Percentiles rank a stretch among this genome's conserved stretches.
phyloP scores from a whole-genome alignment of 1,140 invertebrate species.

The Eubasilissa regina region DNA sequence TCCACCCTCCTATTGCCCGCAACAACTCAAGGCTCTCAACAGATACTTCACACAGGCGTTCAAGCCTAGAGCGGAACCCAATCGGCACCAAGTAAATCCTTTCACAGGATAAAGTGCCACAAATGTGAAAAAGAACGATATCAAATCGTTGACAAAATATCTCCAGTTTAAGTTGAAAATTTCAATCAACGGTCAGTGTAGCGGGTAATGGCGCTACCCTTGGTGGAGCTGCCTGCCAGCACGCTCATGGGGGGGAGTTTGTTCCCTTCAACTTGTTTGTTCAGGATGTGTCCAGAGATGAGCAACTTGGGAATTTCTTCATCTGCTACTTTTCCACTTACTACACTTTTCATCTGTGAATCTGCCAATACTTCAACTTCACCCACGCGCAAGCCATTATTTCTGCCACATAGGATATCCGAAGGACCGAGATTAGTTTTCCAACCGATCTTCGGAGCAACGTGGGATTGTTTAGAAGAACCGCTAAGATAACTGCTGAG shows the following conservation, averaged over 20 bases:
- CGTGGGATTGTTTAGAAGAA: not conserved
- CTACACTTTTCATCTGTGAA: too few relatives aligned
- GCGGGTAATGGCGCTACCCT: constrained; percentile 34
- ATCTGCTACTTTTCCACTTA: not conserved
- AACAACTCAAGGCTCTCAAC: not conserved
- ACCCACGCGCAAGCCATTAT: not conserved
- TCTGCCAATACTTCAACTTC: not conserved
- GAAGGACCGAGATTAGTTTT: not conserved
- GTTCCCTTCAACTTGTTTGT: not conserved
- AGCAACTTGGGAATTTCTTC: not conserved
- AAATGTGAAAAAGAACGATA: constrained; percentile 32
- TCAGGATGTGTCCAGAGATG: constrained; percentile 2
- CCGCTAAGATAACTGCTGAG: not conserved
- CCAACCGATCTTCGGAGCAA: not conserved
- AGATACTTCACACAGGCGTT: constrained; percentile 28
- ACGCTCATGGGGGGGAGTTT: constrained; percentile 46
- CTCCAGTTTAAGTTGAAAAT: not conserved
- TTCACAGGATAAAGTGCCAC: constrained; percentile 42
- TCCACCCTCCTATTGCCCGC: constrained; percentile 5
- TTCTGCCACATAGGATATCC: not conserved
- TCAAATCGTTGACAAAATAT: constrained; percentile 38
- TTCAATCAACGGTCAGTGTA: constrained; percentile 43
- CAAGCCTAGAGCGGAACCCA: constrained; percentile 23
- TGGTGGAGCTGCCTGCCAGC: constrained; percentile 18
- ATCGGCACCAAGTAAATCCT: constrained; percentile 15